Evolutionary conservation across 1,140 invertebrate species (phyloP), one percentile per base, ranked within the genome.

Genomic region (Pteromalus puparum): DNA sequence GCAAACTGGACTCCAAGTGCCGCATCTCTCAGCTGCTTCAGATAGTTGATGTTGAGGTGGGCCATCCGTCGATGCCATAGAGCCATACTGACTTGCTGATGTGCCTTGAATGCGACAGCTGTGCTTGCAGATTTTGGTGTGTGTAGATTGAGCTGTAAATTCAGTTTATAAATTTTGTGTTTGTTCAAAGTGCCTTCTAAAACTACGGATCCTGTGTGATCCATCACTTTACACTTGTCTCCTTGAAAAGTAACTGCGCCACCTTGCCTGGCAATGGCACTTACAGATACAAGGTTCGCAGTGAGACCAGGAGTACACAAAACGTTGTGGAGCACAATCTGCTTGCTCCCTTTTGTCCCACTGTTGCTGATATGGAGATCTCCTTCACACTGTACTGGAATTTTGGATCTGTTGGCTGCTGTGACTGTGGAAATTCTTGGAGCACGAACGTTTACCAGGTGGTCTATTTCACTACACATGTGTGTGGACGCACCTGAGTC

Each of bases 11-110:
- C 87, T 77, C 67, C 83, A 86, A 68, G 75, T 46, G 87, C 87
- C 87, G 75, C 30, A 76, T 53, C 76, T 67, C 84, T 90, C 89
- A 87, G 87, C 82, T 83, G 46, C 83, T 87, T 88, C 15, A 86
- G 86, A 65, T 89, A 86, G 82, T 91, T 92, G 3, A 87, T 89
- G 87, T 89, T 77, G 30, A 89, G 10, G 82, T 90, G 91, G 4
- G 85, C 84, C 61, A 79, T 87, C n/a, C 46, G 13, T 1, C 46
- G 28, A 12, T 70, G 42, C 15, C 24, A 26, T 34, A 21, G 15
- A 48, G 34, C 1, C 10, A 26, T 15, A 42, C 4, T 21, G 67
- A 28, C 75, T 28, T 9, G n/a, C 81, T 65, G 5, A n/a, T 76
- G n/a, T 65, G 15, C n/a, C 7, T 21, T 21, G 18, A 21, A 18